These are phyloP conservation scores for Drosophila bipectinata DNA, from an alignment of 1,140 invertebrate species.

Conservation along the genomic window DNA sequence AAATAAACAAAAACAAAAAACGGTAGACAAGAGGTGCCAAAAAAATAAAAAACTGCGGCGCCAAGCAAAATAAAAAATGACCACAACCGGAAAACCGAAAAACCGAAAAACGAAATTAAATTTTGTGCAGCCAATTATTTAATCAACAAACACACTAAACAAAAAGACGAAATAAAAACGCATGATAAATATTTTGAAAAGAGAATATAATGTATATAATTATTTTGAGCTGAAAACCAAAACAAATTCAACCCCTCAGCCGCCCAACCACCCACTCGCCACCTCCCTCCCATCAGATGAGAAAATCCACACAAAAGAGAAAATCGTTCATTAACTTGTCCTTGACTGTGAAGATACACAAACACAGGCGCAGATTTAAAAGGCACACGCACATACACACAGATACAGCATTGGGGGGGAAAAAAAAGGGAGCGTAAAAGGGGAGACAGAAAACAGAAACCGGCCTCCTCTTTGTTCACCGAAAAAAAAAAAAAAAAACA, in stretches of 20 bases:
- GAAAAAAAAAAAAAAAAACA: constrained; percentile 3
- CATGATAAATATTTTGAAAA: constrained; percentile 13
- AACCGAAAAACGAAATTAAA: constrained; percentile 16
- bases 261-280: not conserved
- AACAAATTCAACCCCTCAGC: constrained; percentile 9
- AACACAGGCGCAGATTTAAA: constrained; percentile 33
- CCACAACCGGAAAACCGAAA: constrained; percentile 25
- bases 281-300: constrained; percentile 7
- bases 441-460: constrained; percentile 46
- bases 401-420: constrained; percentile 4
- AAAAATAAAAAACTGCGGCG: constrained; percentile 25
- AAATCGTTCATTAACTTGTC: constrained; percentile 79
- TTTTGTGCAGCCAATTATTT: constrained; percentile 8
- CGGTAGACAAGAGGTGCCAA: constrained; percentile 13
- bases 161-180: constrained; percentile 6
- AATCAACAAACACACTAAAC: constrained; percentile 1
- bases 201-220: constrained; percentile 8
- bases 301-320: constrained; percentile 52
- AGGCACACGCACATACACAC: constrained; percentile 1
- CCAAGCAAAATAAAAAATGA: constrained; percentile 42
- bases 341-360: constrained; percentile 72
- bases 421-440: constrained; percentile 25
- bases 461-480: constrained; percentile 57
- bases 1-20: constrained; percentile 30
- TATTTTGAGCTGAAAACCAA: constrained; percentile 10